Evolutionary conservation across 2,113 vertebrate species (phyloP), one percentile per base, ranked within the genome.

Genomic region (Nycticebus coucang): DNA sequence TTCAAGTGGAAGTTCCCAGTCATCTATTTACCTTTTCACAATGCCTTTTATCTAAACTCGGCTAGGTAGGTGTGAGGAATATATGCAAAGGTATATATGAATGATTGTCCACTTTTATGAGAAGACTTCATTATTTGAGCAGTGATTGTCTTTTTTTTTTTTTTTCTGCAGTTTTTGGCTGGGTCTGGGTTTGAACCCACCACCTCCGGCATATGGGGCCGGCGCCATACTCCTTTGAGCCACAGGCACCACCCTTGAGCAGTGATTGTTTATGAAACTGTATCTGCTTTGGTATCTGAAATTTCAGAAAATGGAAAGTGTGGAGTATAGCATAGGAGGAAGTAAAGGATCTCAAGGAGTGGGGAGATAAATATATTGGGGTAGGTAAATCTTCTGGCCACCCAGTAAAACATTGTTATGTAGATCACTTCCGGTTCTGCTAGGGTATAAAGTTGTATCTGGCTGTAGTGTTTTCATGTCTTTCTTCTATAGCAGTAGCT

Each of bases 281-380:
- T 92, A 87, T 62, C 33, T 93, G 9, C 24, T 93, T 87, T 92
- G 57, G 41, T 83, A 19, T 28, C 37, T 96, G 14, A 55, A 92
- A 69, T 78, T 89, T 92, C 57, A 89, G 45, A 79, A 90, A 75
- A 11, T 64, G 94, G 62, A 89, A 28, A 87, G 5, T 50, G 0
- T 59, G 10, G 14, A 80, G 4, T 80, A 10, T 62, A 80, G 30
- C 10, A 91, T 30, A 89, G 7, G 45, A 50, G 10, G 17, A 77
- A 75, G 35, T 69, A 69, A 95, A 83, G 17, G 5, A 60, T 64
- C 18, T 90, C 28, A 77, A 50, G 9, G 18, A 72, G 2, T 85
- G n/a, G 2, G 13, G 11, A 84, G 21, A 4, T 2, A 30, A 83
- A 80, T 92, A 69, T 84, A 33, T 66, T 87, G 53, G 22, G 14